A percentile compares a stretch with the other conserved stretches of the same genome.
These are phyloP conservation scores for Taenaris catops DNA, from an alignment of 2,888 invertebrate species.

Conservation along the genomic window DNA sequence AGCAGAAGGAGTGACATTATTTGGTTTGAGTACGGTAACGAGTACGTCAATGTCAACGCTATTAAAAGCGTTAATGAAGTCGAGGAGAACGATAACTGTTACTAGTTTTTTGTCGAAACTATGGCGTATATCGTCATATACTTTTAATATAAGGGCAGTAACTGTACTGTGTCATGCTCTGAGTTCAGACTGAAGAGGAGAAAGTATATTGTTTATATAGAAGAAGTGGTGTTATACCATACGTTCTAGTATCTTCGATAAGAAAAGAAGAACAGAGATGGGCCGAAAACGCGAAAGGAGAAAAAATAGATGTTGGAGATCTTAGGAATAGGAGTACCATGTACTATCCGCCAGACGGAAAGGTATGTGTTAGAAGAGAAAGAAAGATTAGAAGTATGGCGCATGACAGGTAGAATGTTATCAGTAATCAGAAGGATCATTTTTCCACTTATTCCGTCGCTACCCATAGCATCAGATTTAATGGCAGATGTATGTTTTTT, in stretches of 20 bases:
- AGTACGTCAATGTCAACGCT: neutral
- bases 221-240: no score
- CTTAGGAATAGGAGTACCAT: slow-evolving; percentile 4
- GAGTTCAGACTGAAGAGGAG: no score
- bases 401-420: neutral
- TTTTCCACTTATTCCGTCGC: slow-evolving; percentile 2
- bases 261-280: neutral
- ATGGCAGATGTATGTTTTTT: slow-evolving; percentile 1
- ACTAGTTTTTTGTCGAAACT: no score
- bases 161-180: no score
- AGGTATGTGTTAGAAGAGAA: neutral
- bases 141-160: no score
- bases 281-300: neutral
- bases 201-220: no score
- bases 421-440: slow-evolving; percentile 6
- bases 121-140: no score
- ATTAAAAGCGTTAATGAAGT: neutral
- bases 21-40: neutral
- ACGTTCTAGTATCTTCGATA: neutral
- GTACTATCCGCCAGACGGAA: neutral
- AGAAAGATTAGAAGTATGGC: slow-evolving; percentile 3
- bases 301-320: neutral
- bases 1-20: neutral
- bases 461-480: slow-evolving; percentile 3
- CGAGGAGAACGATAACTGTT: no score